A percentile compares a stretch with the other conserved stretches of the same genome.
These are phyloP conservation scores for Macrobrachium nipponense DNA, from an alignment of 1,140 invertebrate genomes.

Conservation along the genomic window DNA sequence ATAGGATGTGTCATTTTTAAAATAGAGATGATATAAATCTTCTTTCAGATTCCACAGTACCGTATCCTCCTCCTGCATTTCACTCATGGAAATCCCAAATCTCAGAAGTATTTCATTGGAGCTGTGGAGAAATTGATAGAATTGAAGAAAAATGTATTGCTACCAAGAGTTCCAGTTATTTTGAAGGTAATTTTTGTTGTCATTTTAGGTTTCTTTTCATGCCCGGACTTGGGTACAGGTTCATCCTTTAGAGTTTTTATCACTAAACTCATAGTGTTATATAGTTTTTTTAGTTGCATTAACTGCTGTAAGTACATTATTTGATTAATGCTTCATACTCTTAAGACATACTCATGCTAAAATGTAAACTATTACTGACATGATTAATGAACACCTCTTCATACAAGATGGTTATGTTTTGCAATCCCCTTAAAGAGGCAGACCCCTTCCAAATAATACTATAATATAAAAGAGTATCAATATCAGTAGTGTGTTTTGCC, in stretches of 20 bases:
- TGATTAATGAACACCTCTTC: too few relatives aligned
- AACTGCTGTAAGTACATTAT: too few relatives aligned
- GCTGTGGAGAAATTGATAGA: slow-evolving; percentile 95
- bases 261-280: too few relatives aligned
- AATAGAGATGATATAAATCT: background rate
- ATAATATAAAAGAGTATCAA: too few relatives aligned
- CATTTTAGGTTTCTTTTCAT: background rate
- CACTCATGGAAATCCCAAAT: slow-evolving; percentile 80
- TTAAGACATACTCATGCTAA: too few relatives aligned
- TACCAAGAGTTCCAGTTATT: slow-evolving; percentile 90
- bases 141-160: slow-evolving; percentile 81
- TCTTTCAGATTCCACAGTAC: slow-evolving; percentile 61
- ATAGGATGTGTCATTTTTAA: background rate
- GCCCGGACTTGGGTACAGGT: background rate
- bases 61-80: slow-evolving; percentile 71
- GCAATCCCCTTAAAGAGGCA: too few relatives aligned
- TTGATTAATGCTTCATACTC: too few relatives aligned
- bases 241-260: background rate
- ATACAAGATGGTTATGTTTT: too few relatives aligned
- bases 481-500: too few relatives aligned
- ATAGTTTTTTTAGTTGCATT: too few relatives aligned
- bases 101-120: slow-evolving; percentile 93
- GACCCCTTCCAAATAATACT: too few relatives aligned
- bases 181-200: slow-evolving; percentile 77
- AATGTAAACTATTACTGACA: too few relatives aligned